Evolutionary conservation across 2,888 invertebrate genomes (phyloP).

Genomic region (Nomada goodeniana): DNA sequence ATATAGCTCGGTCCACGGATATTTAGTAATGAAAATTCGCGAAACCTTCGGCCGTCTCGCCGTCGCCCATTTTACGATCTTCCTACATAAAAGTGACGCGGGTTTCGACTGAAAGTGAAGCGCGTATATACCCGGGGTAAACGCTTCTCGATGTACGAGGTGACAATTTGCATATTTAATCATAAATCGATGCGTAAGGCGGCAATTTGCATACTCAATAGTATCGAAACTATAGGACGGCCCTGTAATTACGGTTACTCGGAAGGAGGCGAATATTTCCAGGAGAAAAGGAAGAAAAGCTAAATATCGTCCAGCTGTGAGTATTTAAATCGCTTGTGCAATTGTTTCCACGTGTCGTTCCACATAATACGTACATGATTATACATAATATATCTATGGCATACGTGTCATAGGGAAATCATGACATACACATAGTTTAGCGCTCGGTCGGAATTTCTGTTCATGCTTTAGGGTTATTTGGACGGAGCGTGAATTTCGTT

Average conservation of each 20-base stretch:
- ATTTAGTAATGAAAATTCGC: slow-evolving; percentile 36
- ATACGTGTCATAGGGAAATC: neutral
- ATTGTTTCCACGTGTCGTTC: neutral
- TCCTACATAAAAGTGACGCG: neutral
- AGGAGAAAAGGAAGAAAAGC: neutral
- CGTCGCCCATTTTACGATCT: neutral
- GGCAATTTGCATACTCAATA: slow-evolving; percentile 27
- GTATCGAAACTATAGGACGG: neutral
- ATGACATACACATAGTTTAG: neutral
- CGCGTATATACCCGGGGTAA: neutral
- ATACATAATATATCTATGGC: too few species aligned
- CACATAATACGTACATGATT: neutral
- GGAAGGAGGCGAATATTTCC: neutral
- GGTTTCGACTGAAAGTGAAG: neutral
- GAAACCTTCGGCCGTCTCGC: neutral
- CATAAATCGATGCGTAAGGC: slow-evolving; percentile 19
- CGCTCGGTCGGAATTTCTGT: neutral
- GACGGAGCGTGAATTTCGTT: neutral
- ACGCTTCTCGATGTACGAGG: slow-evolving; percentile 1
- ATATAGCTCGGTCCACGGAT: slow-evolving; percentile 24
- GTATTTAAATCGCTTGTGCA: neutral
- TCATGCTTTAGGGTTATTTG: neutral
- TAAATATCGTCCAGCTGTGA: neutral
- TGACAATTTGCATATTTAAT: slow-evolving; percentile 50
- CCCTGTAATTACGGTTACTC: slow-evolving; percentile 3